These are phyloP conservation scores for Tinea pellionella DNA, from an alignment of 2,888 invertebrate species.

Conservation along the genomic window DNA sequence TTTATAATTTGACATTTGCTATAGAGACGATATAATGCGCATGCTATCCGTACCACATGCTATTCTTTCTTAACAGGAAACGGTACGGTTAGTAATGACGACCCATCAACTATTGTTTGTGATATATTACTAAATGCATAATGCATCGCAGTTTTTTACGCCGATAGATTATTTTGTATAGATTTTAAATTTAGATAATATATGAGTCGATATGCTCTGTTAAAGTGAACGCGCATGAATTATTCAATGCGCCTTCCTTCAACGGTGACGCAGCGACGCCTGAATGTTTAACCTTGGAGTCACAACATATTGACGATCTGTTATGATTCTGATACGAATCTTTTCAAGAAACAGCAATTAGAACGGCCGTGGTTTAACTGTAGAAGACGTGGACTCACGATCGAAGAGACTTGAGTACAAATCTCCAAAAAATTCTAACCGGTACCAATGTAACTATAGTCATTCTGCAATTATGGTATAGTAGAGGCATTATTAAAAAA, in stretches of 20 bases:
- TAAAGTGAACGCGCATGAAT: conserved; percentile 36
- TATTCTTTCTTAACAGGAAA: not conserved
- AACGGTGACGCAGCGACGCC: conserved; percentile 28
- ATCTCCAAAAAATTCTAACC: no score
- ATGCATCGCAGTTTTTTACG: conserved; percentile 8
- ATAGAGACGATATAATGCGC: no score
- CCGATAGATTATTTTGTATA: not conserved
- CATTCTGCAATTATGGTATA: no score
- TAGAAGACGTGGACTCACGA: not conserved
- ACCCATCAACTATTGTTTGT: not conserved
- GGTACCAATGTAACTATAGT: no score
- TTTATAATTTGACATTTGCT: no score
- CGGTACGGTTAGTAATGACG: not conserved
- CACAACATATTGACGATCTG: conserved; percentile 20
- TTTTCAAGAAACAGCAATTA: not conserved
- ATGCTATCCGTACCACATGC: no score
- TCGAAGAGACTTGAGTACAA: no score
- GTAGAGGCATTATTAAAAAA: no score
- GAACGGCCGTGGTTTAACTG: not conserved
- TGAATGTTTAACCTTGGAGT: conserved; percentile 53
- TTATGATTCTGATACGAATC: not conserved
- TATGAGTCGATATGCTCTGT: not conserved
- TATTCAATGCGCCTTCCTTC: conserved; percentile 41
- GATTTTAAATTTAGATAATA: conserved; percentile 43
- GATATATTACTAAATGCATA: conserved; percentile 8